Evolutionary conservation across 2,797 vertebrate genomes (phyloP).

Genomic region (Chromis chromis): DNA sequence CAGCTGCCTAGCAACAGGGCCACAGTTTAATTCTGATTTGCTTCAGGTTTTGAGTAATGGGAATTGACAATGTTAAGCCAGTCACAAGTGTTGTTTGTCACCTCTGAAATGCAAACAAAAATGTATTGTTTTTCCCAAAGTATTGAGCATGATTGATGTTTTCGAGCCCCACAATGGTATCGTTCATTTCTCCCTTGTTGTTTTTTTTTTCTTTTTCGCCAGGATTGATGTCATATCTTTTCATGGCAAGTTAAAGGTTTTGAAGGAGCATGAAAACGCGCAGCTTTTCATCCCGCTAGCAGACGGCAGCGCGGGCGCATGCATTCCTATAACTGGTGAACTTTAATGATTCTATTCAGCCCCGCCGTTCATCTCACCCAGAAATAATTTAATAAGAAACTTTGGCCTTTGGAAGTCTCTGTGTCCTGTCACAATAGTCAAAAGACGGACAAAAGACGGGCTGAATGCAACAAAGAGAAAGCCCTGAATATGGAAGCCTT

Average conservation of each 20-base stretch:
- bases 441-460: conserved; percentile 82
- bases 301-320: conserved; percentile 81
- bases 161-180: conserved; percentile 92
- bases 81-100: conserved; percentile 99
- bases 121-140: conserved; percentile 94
- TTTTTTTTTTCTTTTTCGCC: conserved; percentile 87
- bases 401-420: conserved; percentile 82
- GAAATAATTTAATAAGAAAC: conserved; percentile 94
- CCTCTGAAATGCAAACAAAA: conserved; percentile 99
- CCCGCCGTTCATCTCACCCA: conserved; percentile 86
- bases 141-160: conserved; percentile 94
- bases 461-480: conserved; percentile 82
- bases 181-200: conserved; percentile 92
- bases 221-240: conserved; percentile 99
- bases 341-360: conserved; percentile 92
- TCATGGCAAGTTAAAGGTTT: conserved; percentile 96
- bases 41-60: conserved; percentile 98
- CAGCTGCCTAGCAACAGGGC: conserved; percentile 98
- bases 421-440: conserved; percentile 83
- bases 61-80: conserved; percentile 98
- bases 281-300: conserved; percentile 88
- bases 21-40: conserved; percentile 99
- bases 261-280: conserved; percentile 88
- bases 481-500: conserved; percentile 81
- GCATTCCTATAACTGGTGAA: conserved; percentile 87